Conservation (phyloP, 2,113 vertebrate genomes). For the Hippocampus mohnikei region DNA sequence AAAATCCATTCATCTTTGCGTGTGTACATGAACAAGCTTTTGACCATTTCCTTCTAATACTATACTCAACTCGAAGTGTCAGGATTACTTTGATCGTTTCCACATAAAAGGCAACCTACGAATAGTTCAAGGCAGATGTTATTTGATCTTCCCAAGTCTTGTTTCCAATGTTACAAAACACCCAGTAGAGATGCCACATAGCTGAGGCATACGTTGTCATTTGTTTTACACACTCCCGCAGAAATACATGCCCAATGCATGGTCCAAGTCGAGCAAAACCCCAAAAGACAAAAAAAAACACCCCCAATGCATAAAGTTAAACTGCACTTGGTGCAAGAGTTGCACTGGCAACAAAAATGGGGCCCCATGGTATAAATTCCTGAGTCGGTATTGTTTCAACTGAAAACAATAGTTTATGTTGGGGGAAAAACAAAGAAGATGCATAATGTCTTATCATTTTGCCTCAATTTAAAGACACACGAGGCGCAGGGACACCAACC, state of each 20-base stretch:
- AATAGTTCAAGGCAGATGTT: constrained; percentile 22
- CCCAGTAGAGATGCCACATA: background rate
- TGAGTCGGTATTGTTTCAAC: background rate
- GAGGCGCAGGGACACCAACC: background rate
- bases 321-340: no score
- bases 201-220: background rate
- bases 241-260: no score
- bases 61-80: background rate
- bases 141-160: background rate
- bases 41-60: background rate
- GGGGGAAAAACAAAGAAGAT: background rate
- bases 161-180: constrained; percentile 7
- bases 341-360: no score
- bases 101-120: background rate
- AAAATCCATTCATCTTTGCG: background rate
- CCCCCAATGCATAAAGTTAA: no score
- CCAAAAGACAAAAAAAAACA: no score
- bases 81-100: constrained; percentile 4
- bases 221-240: background rate
- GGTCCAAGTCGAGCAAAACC: no score
- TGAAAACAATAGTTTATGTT: background rate
- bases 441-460: background rate
- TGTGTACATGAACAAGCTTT: background rate
- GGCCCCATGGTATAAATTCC: background rate
- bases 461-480: background rate